Base-by-base conservation (phyloP, 2,888 invertebrate species). In the Drosophila kanekoi region DNA sequence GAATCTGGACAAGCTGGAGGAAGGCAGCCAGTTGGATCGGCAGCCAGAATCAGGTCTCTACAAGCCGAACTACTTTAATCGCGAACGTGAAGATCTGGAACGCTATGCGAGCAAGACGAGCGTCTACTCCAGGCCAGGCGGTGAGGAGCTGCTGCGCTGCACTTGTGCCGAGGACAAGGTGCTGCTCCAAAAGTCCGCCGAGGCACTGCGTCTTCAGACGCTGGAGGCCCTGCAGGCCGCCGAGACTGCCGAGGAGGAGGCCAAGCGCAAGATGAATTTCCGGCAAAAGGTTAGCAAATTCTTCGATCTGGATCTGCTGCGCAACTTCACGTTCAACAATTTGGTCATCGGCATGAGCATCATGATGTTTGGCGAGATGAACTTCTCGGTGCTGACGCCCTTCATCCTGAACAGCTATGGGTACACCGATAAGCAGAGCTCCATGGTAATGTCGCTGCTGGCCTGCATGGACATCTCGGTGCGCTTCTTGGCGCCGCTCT, bases 321-420 rank as follows among this genome's bases (percentile, higher is more conserved):
- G 93, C 79, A 96, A 96, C 91, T 93, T 94, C 5, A 94, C 95
- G 3, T 96, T 95, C 77, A 93, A 96, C 5, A 96, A 95, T 81
- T 92, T 96, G 43, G 95, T 95, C 93, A 71, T 96, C 63, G 96
- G 96, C 20, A 94, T 96, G 74, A 95, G 95, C 13, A 92, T 96
- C 45, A 95, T 95, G n/a, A 95, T 94, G 90, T 96, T 96, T 79
- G 95, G 94, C 18, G 96, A 96, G 90, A 89, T 96, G 51, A 96
- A 96, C 89, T 96, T 96, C 90, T 95, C 96, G 0, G 93, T 96
- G 48, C 89, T 96, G 53, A 96, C 96, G 0, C 96, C 96, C 0
- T 95, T 96, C 77, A 95, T 96, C 60, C 92, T 96, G 4, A 93
- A 94, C 35, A 95, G 95, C 77, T 95, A 94, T 75, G 94, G 95